These are phyloP conservation scores for Ophioninae sp. DNA, from an alignment of 2,888 invertebrate species.

Conservation along the genomic window DNA sequence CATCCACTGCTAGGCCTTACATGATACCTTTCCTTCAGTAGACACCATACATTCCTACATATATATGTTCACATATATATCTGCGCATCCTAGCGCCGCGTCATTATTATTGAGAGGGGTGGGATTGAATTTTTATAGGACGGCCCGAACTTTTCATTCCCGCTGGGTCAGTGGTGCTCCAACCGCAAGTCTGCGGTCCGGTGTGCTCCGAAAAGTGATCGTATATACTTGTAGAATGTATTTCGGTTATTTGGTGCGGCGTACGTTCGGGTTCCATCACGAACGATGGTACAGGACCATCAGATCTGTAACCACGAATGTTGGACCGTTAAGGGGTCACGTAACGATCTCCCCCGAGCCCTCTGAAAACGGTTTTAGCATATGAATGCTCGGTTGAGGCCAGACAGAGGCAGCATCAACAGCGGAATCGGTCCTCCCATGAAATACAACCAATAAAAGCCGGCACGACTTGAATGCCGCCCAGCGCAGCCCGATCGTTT, in stretches of 20 bases:
- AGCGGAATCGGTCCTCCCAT: conserved; percentile 63
- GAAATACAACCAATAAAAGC: conserved; percentile 74
- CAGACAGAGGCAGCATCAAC: conserved; percentile 21
- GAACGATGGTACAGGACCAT: conserved; percentile 32
- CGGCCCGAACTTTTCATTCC: conserved; percentile 67
- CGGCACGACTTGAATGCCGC: conserved; percentile 67
- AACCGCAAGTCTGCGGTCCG: conserved; percentile 32
- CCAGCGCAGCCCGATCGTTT: conserved; percentile 67
- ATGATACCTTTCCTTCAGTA: conserved; percentile 44
- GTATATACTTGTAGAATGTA: not conserved
- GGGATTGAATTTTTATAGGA: conserved; percentile 78
- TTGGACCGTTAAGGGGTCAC: conserved; percentile 69
- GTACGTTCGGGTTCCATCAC: conserved; percentile 8
- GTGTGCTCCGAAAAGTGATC: conserved; percentile 24
- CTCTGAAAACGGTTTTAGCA: conserved; percentile 71
- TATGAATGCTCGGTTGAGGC: conserved; percentile 71
- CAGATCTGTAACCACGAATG: conserved; percentile 52
- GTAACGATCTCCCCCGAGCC: conserved; percentile 71
- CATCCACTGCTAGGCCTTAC: conserved; percentile 41
- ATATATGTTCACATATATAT: not conserved
- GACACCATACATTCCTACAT: not conserved
- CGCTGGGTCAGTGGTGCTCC: conserved; percentile 71
- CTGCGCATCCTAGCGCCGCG: conserved; percentile 67
- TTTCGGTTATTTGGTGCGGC: conserved; percentile 20
- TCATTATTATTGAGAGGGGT: conserved; percentile 77